A percentile compares a stretch with the other conserved stretches of the same genome.
Conservation (phyloP, 2,797 vertebrate species). For the Enteromius thamalakanensis region DNA sequence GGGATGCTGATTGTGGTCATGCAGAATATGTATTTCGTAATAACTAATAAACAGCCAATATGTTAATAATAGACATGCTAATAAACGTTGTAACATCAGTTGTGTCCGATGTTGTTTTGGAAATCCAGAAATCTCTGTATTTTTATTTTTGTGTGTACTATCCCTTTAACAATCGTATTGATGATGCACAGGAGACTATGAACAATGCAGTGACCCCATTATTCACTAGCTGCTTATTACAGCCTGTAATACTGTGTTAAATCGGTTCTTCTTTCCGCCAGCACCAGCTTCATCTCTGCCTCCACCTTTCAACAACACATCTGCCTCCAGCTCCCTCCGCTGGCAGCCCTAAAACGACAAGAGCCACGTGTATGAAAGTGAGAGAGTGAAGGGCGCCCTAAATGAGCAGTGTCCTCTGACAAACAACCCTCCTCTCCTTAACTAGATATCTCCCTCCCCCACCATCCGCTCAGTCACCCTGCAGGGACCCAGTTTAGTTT, state of each 20-base stretch:
- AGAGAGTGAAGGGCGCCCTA: conserved; percentile 40
- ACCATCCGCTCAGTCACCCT: conserved; percentile 52
- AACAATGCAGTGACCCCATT: background rate
- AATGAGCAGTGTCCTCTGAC: conserved; percentile 54
- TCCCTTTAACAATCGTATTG: background rate
- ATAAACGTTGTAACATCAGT: background rate
- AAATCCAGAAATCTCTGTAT: background rate
- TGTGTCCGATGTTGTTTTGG: background rate
- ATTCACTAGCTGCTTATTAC: background rate
- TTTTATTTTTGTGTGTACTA: background rate
- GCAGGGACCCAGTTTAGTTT: conserved; percentile 50
- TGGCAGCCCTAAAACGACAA: conserved; percentile 17
- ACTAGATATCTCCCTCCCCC: conserved; percentile 50
- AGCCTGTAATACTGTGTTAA: background rate
- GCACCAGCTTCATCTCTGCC: conserved; percentile 21
- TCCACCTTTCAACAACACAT: conserved; percentile 25
- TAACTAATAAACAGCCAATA: too few relatives aligned
- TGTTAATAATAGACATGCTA: background rate
- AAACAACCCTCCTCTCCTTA: conserved; percentile 56
- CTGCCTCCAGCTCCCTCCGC: conserved; percentile 14
- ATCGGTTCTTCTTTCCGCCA: conserved; percentile 17
- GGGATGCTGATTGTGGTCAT: too few relatives aligned
- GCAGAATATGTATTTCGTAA: too few relatives aligned
- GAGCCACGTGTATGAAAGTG: conserved; percentile 10
- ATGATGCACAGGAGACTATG: background rate